phyloP scores from a whole-genome alignment of 2,113 vertebrate genomes.

The Neofelis nebulosa region DNA sequence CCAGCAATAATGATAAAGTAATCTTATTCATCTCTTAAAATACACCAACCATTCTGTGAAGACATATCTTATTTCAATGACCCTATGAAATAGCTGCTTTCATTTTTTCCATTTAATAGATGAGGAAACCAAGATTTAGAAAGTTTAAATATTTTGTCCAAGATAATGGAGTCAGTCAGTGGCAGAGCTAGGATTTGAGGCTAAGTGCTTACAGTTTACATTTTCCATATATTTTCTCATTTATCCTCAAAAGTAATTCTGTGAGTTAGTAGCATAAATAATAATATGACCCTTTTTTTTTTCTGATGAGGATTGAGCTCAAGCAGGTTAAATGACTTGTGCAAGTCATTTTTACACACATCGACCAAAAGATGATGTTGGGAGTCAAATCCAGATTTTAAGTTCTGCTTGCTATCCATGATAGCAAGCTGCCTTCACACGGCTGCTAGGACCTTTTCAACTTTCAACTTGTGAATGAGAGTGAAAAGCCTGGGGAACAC shows the following conservation, averaged over 20 bases:
- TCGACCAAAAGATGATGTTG: neutral
- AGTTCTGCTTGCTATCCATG: neutral
- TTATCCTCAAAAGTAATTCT: neutral
- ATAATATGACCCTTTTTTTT: neutral
- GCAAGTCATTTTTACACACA: neutral
- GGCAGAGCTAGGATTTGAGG: neutral
- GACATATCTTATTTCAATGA: neutral
- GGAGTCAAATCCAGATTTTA: neutral
- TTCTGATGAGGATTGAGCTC: neutral
- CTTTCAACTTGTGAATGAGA: neutral
- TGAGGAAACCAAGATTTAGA: slow-evolving; percentile 9
- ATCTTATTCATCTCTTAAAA: neutral
- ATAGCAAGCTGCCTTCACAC: neutral
- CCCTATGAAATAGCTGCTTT: neutral
- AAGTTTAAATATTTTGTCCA: slow-evolving; percentile 11
- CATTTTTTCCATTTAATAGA: neutral
- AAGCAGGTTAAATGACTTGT: neutral
- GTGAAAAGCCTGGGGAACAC: neutral
- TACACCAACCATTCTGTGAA: neutral
- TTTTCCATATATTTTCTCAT: neutral
- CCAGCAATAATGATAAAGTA: neutral
- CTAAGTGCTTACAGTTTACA: neutral
- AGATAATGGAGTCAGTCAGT: neutral
- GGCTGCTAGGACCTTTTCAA: neutral
- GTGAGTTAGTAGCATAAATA: neutral